These are phyloP conservation scores for Erythrocercus mccallii DNA, from an alignment of 2,113 vertebrate species.

Conservation along the genomic window DNA sequence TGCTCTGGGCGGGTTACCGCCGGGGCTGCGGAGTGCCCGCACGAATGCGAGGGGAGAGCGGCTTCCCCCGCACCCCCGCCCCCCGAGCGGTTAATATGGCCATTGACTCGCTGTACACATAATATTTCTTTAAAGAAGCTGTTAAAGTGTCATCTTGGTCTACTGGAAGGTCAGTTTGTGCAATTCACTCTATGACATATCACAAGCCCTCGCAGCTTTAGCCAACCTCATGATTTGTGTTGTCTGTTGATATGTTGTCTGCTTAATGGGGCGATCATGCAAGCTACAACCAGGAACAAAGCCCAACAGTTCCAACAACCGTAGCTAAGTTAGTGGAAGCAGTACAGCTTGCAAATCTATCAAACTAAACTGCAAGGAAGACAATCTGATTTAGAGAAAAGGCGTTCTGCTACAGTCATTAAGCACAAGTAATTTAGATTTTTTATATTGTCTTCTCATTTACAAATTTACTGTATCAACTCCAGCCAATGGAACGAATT, in stretches of 20 bases:
- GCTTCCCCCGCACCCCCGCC: background rate
- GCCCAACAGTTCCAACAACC: constrained; percentile 83
- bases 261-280: constrained; percentile 98
- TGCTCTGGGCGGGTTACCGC: background rate
- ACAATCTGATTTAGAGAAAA: constrained; percentile 93
- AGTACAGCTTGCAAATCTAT: constrained; percentile 82
- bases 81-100: constrained; percentile 21
- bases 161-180: constrained; percentile 77
- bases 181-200: constrained; percentile 69
- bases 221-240: constrained; percentile 84
- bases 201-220: constrained; percentile 77
- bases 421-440: constrained; percentile 88
- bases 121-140: constrained; percentile 65
- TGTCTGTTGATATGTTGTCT: constrained; percentile 90
- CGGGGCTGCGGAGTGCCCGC: background rate
- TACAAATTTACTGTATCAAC: constrained; percentile 86
- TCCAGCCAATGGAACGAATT: constrained; percentile 90
- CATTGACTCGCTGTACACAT: constrained; percentile 45
- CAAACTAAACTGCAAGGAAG: constrained; percentile 87
- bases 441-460: constrained; percentile 85
- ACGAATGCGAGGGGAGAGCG: background rate
- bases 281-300: constrained; percentile 95
- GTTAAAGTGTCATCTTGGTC: constrained; percentile 59
- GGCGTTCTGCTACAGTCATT: constrained; percentile 89
- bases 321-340: constrained; percentile 79